Evolutionary conservation across 2,113 vertebrate species (phyloP).

Genomic region (Spilogale gracilis): DNA sequence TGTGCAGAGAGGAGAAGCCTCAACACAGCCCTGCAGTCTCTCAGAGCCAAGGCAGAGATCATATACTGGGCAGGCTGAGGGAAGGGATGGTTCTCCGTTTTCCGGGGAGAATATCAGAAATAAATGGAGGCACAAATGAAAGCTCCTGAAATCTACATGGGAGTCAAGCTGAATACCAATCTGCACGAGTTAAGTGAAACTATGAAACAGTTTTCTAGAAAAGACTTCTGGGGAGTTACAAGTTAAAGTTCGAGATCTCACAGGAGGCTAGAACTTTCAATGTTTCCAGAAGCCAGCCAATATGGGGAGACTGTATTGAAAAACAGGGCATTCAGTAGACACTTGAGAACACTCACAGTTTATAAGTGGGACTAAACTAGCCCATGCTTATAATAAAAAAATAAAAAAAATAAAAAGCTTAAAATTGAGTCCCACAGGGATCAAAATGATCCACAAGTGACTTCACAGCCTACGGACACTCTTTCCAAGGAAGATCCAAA

Average conservation of each 20-base stretch:
- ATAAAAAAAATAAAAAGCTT: not conserved
- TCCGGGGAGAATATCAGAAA: not conserved
- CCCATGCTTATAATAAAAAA: not conserved
- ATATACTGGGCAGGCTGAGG: not conserved
- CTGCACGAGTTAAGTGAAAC: not conserved
- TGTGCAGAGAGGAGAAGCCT: not conserved
- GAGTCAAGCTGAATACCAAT: not conserved
- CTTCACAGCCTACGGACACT: not conserved
- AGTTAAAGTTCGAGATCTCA: not conserved
- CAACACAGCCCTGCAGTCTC: not conserved
- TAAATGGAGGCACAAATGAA: not conserved
- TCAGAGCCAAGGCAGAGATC: not conserved
- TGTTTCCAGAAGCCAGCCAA: not conserved
- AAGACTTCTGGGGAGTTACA: not conserved
- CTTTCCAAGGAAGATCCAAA: not conserved
- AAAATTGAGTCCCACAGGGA: constrained; percentile 6
- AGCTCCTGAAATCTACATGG: not conserved
- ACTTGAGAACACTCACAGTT: not conserved
- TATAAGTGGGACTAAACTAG: not conserved
- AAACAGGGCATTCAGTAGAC: not conserved
- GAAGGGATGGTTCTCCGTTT: not conserved
- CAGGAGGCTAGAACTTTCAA: not conserved
- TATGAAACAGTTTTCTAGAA: not conserved
- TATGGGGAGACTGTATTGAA: not conserved
- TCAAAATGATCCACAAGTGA: constrained; percentile 3